Percentiles rank a stretch among this genome's conserved stretches.
Evolutionary conservation across 2,888 invertebrate genomes (phyloP).

Genomic region (Cecidostiba fungosa): DNA sequence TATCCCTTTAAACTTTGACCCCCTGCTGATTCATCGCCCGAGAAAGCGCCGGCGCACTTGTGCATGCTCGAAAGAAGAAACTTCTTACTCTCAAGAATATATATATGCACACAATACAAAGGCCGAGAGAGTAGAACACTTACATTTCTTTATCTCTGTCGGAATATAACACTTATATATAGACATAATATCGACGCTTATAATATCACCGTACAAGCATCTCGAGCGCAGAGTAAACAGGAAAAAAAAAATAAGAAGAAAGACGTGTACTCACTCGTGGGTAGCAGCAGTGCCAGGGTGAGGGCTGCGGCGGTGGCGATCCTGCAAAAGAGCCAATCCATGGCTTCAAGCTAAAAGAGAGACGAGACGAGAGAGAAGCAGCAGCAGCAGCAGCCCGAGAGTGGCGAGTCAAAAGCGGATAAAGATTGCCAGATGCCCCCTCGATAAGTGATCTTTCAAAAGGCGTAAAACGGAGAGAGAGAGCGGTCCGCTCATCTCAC

Average conservation of each 20-base stretch:
- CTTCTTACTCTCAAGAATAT: slow-evolving; percentile 16
- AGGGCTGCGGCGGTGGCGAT: slow-evolving; percentile 46
- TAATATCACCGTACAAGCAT: not conserved
- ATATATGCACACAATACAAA: not conserved
- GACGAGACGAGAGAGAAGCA: not conserved
- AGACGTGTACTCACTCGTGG: slow-evolving; percentile 55
- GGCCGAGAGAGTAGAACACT: not conserved
- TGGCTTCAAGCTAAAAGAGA: slow-evolving; percentile 32
- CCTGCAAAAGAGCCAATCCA: slow-evolving; percentile 62
- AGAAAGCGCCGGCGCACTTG: slow-evolving; percentile 1
- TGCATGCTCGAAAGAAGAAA: slow-evolving; percentile 12
- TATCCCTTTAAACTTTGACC: slow-evolving; percentile 2
- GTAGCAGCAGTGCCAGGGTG: slow-evolving; percentile 44
- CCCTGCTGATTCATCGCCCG: slow-evolving; percentile 15
- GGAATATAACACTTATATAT: not conserved
- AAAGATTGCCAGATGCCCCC: slow-evolving; percentile 64
- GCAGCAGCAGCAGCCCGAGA: slow-evolving; percentile 15
- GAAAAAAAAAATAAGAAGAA: not conserved
- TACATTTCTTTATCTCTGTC: not conserved
- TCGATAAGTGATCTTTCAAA: slow-evolving; percentile 63
- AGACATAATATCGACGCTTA: not conserved
- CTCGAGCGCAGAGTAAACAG: not conserved
- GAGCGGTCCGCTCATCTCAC: slow-evolving; percentile 31
- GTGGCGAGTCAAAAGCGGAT: slow-evolving; percentile 62
- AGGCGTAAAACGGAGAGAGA: slow-evolving; percentile 28